Percentiles rank a stretch among this genome's conserved stretches.
These are phyloP conservation scores for Scelioninae gen. 2 DNA, from an alignment of 2,888 invertebrate species.

Conservation along the genomic window DNA sequence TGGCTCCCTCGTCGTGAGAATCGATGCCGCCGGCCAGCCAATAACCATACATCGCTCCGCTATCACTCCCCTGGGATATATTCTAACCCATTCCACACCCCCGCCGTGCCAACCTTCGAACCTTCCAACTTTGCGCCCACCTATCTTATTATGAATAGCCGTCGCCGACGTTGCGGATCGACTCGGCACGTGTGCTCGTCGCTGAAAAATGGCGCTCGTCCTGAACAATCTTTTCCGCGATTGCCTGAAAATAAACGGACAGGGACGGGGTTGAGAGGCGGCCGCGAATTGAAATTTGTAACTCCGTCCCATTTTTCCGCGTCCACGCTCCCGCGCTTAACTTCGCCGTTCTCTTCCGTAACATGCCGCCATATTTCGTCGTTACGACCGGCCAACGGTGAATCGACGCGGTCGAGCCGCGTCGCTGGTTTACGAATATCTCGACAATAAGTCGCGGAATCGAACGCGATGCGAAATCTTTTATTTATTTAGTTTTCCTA, in stretches of 20 bases:
- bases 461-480: too few relatives aligned
- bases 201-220: slow-evolving; percentile 55
- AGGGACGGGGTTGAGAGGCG: background rate
- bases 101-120: slow-evolving; percentile 48
- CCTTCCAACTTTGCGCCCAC: slow-evolving; percentile 61
- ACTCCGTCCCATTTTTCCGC: slow-evolving; percentile 10
- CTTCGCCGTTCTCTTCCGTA: background rate
- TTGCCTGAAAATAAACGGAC: slow-evolving; percentile 19
- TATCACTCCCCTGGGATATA: slow-evolving; percentile 73
- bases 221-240: slow-evolving; percentile 29
- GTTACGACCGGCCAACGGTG: too few relatives aligned
- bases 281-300: slow-evolving; percentile 25
- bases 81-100: slow-evolving; percentile 55
- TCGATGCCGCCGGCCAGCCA: slow-evolving; percentile 75
- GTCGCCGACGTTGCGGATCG: slow-evolving; percentile 49
- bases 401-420: too few relatives aligned
- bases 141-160: slow-evolving; percentile 70
- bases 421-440: too few relatives aligned
- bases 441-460: too few relatives aligned
- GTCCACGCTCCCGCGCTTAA: background rate
- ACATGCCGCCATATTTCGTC: slow-evolving; percentile 12
- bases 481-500: background rate
- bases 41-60: slow-evolving; percentile 75
- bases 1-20: slow-evolving; percentile 75
- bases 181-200: slow-evolving; percentile 46